phyloP scores from a whole-genome alignment of 1,140 invertebrate species.

The Conopomorpha cramerella region DNA sequence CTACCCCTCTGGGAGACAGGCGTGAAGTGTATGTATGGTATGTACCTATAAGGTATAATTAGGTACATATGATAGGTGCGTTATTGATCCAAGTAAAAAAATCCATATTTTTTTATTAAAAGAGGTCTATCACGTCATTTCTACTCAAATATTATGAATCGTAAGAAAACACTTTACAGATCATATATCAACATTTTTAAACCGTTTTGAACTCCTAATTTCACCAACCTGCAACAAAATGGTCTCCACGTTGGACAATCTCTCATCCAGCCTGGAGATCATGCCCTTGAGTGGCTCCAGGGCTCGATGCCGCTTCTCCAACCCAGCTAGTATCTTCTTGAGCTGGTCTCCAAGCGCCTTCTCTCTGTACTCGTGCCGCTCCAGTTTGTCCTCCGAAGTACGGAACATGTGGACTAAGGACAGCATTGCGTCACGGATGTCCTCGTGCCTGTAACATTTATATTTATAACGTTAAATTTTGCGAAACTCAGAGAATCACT shows the following conservation, averaged over 20 bases:
- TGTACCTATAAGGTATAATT: too few species aligned
- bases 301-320: slow-evolving; percentile 75
- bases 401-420: slow-evolving; percentile 82
- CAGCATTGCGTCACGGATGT: slow-evolving; percentile 79
- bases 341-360: slow-evolving; percentile 77
- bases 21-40: too few species aligned
- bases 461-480: not conserved
- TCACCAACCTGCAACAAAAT: slow-evolving; percentile 62
- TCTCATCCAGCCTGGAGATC: slow-evolving; percentile 69
- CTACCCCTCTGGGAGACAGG: too few species aligned
- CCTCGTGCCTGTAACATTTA: slow-evolving; percentile 69
- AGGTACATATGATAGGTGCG: too few species aligned
- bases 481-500: too few species aligned
- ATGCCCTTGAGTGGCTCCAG: slow-evolving; percentile 71
- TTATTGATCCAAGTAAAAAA: too few species aligned
- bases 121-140: too few species aligned
- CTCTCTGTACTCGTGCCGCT: slow-evolving; percentile 82
- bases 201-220: too few species aligned
- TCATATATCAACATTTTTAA: slow-evolving; percentile 1
- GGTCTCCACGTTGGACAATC: slow-evolving; percentile 71
- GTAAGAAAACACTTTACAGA: too few species aligned
- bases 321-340: slow-evolving; percentile 69
- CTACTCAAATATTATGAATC: too few species aligned
- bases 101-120: too few species aligned
- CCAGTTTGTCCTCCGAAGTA: slow-evolving; percentile 79